A percentile compares a stretch with the other conserved stretches of the same genome.
Evolutionary conservation across 2,113 vertebrate species (phyloP).

Genomic region (Noturus placidus): DNA sequence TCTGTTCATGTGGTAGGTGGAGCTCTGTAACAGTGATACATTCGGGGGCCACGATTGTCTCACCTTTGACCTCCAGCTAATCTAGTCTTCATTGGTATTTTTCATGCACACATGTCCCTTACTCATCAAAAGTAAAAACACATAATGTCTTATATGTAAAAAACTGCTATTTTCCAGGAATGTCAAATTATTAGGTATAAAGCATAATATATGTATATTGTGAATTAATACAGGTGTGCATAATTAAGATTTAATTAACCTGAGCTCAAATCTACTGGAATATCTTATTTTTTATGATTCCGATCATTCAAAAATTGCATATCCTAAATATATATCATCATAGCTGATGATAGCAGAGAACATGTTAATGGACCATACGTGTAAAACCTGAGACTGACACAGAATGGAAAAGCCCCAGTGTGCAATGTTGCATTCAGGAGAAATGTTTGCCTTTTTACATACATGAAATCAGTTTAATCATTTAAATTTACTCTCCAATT

Average conservation of each 20-base stretch:
- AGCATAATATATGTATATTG: slow-evolving; percentile 15
- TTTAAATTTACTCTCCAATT: not conserved
- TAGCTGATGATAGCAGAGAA: not conserved
- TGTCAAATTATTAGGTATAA: not conserved
- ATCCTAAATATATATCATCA: not conserved
- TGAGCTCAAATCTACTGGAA: not conserved
- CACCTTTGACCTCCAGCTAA: slow-evolving; percentile 30
- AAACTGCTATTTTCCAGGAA: slow-evolving; percentile 16
- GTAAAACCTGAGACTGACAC: not conserved
- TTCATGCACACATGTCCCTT: slow-evolving; percentile 23
- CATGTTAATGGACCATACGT: not conserved
- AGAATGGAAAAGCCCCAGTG: not conserved
- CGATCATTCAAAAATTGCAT: not conserved
- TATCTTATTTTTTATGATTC: slow-evolving; percentile 23
- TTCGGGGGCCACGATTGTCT: slow-evolving; percentile 50
- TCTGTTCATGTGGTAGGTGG: slow-evolving; percentile 59
- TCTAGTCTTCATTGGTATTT: slow-evolving; percentile 8
- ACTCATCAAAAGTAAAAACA: not conserved
- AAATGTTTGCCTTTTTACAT: not conserved
- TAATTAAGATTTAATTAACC: slow-evolving; percentile 6
- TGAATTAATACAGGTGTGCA: slow-evolving; percentile 28
- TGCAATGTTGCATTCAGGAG: not conserved
- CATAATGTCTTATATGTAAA: slow-evolving; percentile 2
- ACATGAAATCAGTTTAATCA: not conserved
- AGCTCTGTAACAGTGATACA: slow-evolving; percentile 58